Evolutionary conservation across 1,140 invertebrate species (phyloP), one percentile per base, ranked within the genome.

Genomic region (Artemia franciscana): DNA sequence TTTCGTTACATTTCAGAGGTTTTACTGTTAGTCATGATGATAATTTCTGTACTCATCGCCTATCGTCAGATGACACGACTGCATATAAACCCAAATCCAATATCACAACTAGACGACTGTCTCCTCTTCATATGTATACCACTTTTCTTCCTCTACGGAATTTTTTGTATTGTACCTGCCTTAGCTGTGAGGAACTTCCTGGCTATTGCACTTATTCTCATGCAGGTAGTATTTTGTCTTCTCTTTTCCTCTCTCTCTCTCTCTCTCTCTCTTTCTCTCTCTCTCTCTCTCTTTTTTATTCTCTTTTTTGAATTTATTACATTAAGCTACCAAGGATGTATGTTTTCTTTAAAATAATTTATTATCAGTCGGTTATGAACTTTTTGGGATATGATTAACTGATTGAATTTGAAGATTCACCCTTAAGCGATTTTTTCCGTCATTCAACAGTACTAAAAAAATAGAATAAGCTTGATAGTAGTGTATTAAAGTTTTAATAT

Each of bases 81-180:
- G 60, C 81, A 85, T 67, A 73, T 84, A 26, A 83, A 82, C 68
- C 73, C 73, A 59, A 77, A 82, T 66, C 77, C 79, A 2, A 76
- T 83, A 5, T 82, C 82, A 2, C 71, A 79, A n/a, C 73, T 84
- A 5, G 83, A 85, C 65, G 82, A 85, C 67, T 75, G 84, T 5
- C 71, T 85, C 0, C 73, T 85, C 0, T 82, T 84, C 66, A 78
- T 84, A 28, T 84, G 82, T 67, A 73, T 84, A 15, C 84, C 83
- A 0, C 82, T 82, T 24, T 85, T 84, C 71, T 84, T 84, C 69
- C 73, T 84, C 62, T 81, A 83, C 64, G 78, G 78, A 0, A 77
- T 81, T 26, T 78, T 84, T 62, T 81, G 78, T 60, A 72, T 84
- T 62, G 72, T 82, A 2, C 80, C 83, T 3, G 78, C 80, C 3